Evolutionary conservation across 2,113 vertebrate genomes (phyloP).

Genomic region (Pantherophis guttatus): DNA sequence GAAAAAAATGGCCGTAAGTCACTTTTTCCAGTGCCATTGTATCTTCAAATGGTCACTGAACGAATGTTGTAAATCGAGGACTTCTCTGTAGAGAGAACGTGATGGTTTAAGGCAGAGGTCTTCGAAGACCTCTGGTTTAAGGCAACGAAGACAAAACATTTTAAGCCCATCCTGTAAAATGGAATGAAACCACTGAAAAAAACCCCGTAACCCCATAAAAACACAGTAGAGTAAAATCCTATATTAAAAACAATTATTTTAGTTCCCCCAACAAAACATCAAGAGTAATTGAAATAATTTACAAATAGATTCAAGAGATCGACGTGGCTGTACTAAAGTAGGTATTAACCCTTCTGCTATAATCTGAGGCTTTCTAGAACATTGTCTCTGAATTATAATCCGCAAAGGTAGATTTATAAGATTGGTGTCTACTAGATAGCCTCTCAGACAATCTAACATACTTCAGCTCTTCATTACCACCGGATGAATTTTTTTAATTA

Average conservation of each 20-base stretch:
- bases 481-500: not conserved
- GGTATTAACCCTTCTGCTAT: not conserved
- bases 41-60: too few species aligned
- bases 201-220: not conserved
- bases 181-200: not conserved
- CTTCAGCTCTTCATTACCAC: not conserved
- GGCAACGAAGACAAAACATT: not conserved
- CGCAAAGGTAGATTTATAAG: not conserved
- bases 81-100: too few species aligned
- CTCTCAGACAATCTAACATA: not conserved
- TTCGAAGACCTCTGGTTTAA: not conserved
- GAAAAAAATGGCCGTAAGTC: too few species aligned
- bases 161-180: not conserved
- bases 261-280: not conserved
- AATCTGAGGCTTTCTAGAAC: not conserved
- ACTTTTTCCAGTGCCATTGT: too few species aligned
- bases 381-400: not conserved
- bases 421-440: not conserved
- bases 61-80: too few species aligned
- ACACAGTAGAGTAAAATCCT: not conserved
- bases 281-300: not conserved
- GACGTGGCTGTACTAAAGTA: not conserved
- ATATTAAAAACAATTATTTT: not conserved
- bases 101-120: not conserved
- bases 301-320: not conserved